Evolutionary conservation across 2,113 vertebrate species (phyloP).

Genomic region (Brachypodius melanocephalos): DNA sequence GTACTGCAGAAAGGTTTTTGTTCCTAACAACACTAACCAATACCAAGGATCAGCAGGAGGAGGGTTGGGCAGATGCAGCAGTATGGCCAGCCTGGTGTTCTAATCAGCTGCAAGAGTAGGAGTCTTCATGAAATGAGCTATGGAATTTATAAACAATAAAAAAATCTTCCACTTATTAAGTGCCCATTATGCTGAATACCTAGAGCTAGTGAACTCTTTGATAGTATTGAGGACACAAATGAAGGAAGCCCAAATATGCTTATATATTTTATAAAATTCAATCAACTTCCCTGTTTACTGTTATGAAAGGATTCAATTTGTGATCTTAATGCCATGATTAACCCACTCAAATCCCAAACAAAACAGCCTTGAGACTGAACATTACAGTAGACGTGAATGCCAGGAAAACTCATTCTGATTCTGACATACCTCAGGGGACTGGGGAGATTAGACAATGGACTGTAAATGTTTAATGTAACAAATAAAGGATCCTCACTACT

Average conservation of each 20-base stretch:
- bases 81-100: background rate
- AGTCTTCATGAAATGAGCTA: background rate
- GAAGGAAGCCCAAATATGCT: background rate
- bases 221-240: background rate
- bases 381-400: conserved; percentile 37
- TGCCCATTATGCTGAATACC: background rate
- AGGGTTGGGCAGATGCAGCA: background rate
- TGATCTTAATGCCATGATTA: conserved; percentile 14
- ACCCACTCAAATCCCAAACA: conserved; percentile 26
- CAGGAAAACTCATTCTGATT: background rate
- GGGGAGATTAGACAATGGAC: background rate
- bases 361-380: conserved; percentile 1
- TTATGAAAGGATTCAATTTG: conserved; percentile 9
- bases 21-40: background rate
- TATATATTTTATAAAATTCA: background rate
- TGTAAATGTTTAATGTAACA: conserved; percentile 25
- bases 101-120: background rate
- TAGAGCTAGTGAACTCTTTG: background rate
- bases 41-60: background rate
- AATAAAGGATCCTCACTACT: background rate
- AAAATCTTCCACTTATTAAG: background rate
- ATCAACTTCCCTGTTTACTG: conserved; percentile 28
- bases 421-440: background rate
- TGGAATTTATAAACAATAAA: conserved; percentile 9
- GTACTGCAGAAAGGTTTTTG: background rate